phyloP scores from a whole-genome alignment of 2,888 invertebrate genomes.

The Apantesis nais region DNA sequence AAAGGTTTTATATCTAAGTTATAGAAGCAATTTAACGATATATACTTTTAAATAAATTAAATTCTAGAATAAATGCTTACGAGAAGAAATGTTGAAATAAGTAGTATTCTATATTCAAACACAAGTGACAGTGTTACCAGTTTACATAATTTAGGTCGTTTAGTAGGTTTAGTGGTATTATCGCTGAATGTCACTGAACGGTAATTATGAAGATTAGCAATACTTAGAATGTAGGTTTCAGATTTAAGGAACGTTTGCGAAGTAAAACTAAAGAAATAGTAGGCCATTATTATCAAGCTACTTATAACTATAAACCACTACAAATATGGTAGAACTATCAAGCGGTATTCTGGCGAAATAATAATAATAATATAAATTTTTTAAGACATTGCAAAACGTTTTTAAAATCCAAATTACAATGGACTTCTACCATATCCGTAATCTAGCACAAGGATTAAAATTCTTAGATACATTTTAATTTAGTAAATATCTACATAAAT shows the following conservation, averaged over 20 bases:
- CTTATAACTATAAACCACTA: neutral
- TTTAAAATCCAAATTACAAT: no score
- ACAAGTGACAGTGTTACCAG: conserved; percentile 10
- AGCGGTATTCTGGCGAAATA: neutral
- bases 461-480: no score
- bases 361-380: neutral
- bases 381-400: neutral
- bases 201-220: conserved; percentile 45
- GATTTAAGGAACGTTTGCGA: conserved; percentile 10
- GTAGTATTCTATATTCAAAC: conserved; percentile 1
- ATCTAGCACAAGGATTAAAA: no score
- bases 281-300: neutral
- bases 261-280: conserved; percentile 1
- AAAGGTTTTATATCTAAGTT: neutral
- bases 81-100: neutral
- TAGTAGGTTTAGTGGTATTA: conserved; percentile 33
- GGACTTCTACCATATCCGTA: no score
- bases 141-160: conserved; percentile 34
- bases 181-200: conserved; percentile 45
- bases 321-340: neutral
- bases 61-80: neutral
- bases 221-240: conserved; percentile 44
- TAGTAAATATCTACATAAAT: no score
- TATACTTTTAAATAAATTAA: neutral
- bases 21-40: no score